phyloP scores from a whole-genome alignment of 92 coral and sea anemone genomes.

The Umimayanthus kanabou region DNA sequence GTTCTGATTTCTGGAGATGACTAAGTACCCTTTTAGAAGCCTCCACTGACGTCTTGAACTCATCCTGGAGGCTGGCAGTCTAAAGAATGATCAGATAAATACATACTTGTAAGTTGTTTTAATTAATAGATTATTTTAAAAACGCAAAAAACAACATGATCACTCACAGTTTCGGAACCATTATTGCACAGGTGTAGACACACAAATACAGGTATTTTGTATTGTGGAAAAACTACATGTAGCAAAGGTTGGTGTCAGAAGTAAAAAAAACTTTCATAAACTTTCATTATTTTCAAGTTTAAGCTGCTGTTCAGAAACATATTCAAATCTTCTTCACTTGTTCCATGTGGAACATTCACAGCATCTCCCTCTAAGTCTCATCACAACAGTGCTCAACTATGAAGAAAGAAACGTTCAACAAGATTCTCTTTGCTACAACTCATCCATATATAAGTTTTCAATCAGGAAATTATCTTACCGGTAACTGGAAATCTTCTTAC shows the following conservation, averaged over 20 bases:
- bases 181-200: no score
- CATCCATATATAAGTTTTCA: neutral
- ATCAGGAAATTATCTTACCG: no score
- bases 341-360: constrained; percentile 32
- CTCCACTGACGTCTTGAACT: constrained; percentile 62
- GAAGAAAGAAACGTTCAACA: neutral
- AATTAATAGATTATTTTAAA: neutral
- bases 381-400: constrained; percentile 28
- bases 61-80: constrained; percentile 65
- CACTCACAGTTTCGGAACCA: neutral
- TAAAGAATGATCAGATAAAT: neutral
- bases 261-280: neutral
- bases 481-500: no score
- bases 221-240: no score
- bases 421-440: neutral
- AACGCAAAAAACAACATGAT: no score
- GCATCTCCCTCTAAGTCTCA: constrained; percentile 38
- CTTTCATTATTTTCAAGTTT: neutral
- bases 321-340: constrained; percentile 13
- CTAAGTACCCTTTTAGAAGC: constrained; percentile 62
- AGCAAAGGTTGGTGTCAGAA: neutral
- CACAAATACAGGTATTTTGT: no score
- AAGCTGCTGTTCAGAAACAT: constrained; percentile 28
- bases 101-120: no score
- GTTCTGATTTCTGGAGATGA: constrained; percentile 75